phyloP scores from a whole-genome alignment of 2,113 vertebrate species.

The Chroicocephalus ridibundus region DNA sequence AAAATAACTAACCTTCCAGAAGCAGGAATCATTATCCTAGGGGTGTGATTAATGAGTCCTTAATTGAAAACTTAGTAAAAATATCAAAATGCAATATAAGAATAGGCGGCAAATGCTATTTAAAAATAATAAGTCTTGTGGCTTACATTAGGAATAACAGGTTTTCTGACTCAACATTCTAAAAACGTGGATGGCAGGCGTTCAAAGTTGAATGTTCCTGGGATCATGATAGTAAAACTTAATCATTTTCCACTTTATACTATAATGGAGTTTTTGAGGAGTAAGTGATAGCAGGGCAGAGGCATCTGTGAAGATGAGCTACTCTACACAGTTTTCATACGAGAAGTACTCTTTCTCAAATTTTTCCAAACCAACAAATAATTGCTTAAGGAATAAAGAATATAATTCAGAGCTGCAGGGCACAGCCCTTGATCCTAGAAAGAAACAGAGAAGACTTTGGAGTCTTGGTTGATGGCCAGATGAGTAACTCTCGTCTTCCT shows the following conservation, averaged over 20 bases:
- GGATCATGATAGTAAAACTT: not conserved
- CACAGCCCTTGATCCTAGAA: not conserved
- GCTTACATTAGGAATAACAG: not conserved
- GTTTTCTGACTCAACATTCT: not conserved
- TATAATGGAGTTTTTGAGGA: not conserved
- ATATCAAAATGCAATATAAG: not conserved
- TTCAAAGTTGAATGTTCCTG: not conserved
- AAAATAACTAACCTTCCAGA: not conserved
- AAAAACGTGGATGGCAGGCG: not conserved
- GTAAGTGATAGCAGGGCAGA: not conserved
- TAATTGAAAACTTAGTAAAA: not conserved
- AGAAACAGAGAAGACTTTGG: not conserved
- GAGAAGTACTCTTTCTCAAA: not conserved
- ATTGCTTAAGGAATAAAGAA: not conserved
- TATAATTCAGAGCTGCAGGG: not conserved
- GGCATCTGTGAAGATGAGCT: not conserved
- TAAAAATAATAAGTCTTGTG: not conserved
- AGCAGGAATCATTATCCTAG: not conserved
- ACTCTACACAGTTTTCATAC: not conserved
- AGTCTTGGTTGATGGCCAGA: not conserved
- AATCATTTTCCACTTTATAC: not conserved
- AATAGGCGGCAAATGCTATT: not conserved
- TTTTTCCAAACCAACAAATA: not conserved
- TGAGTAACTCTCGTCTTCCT: rapidly evolving
- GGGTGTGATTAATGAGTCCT: not conserved